Evolutionary conservation across 2,113 vertebrate genomes (phyloP).

Genomic region (Hippocampus abdominalis): DNA sequence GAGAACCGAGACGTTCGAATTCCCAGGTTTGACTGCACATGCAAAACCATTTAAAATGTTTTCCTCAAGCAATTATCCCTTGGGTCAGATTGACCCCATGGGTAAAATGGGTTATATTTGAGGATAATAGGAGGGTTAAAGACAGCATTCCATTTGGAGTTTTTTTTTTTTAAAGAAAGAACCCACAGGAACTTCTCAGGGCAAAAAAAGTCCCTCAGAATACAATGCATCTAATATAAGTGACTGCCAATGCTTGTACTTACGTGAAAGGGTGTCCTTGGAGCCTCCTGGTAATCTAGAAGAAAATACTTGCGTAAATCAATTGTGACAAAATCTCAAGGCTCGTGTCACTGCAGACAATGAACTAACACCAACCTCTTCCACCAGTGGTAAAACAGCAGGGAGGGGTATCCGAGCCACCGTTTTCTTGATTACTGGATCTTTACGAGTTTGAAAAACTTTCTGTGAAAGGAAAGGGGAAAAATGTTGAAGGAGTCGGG

Average conservation of each 20-base stretch:
- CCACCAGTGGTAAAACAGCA: conserved; percentile 86
- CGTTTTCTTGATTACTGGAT: conserved; percentile 86
- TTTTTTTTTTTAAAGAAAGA: background rate
- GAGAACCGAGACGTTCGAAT: no score
- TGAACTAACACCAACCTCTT: conserved; percentile 76
- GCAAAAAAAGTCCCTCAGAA: background rate
- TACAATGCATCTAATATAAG: background rate
- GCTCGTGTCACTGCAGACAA: background rate
- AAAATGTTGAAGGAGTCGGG: background rate
- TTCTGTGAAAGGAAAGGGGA: conserved; percentile 72
- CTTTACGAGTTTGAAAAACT: conserved; percentile 89
- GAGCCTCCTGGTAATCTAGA: conserved; percentile 86
- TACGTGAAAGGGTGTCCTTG: conserved; percentile 90
- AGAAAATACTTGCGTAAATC: conserved; percentile 1
- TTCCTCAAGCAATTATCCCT: no score
- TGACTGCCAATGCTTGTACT: conserved; percentile 42
- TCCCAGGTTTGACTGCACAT: no score
- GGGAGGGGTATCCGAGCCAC: conserved; percentile 87
- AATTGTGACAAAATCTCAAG: background rate
- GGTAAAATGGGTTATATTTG: no score
- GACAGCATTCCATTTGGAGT: background rate
- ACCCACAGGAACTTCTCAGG: background rate
- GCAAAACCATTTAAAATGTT: no score
- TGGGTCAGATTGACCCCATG: no score
- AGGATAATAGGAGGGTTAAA: background rate